Percentiles rank a stretch among this genome's conserved stretches.
Evolutionary conservation across 1,140 invertebrate species (phyloP).

Genomic region (silkworm (Bombyx mori)): ASM3026992v2 NC_085121.1:11761001-11761500

Average conservation of each 20-base stretch:
- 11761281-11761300: conserved; percentile 47
- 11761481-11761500: conserved; percentile 53
- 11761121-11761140: conserved; percentile 29
- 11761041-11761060: conserved; percentile 61
- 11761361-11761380: conserved; percentile 54
- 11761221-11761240: conserved; percentile 67
- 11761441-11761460: conserved; percentile 29
- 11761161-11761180: conserved; percentile 41
- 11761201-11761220: conserved; percentile 66
- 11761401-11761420: conserved; percentile 17
- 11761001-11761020: conserved; percentile 51
- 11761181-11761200: conserved; percentile 65
- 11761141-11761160: conserved; percentile 30
- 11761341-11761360: conserved; percentile 45
- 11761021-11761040: conserved; percentile 43
- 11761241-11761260: conserved; percentile 66
- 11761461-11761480: conserved; percentile 32
- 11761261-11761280: conserved; percentile 67
- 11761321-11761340: conserved; percentile 53
- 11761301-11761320: conserved; percentile 61
- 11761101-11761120: conserved; percentile 33
- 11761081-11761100: conserved; percentile 60
- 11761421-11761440: conserved; percentile 14
- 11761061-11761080: conserved; percentile 64
- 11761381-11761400: conserved; percentile 54